Evolutionary conservation across 64 coral and sea anemone species (phyloP).

Genomic region (Dendrophyllia cribrosa): DNA sequence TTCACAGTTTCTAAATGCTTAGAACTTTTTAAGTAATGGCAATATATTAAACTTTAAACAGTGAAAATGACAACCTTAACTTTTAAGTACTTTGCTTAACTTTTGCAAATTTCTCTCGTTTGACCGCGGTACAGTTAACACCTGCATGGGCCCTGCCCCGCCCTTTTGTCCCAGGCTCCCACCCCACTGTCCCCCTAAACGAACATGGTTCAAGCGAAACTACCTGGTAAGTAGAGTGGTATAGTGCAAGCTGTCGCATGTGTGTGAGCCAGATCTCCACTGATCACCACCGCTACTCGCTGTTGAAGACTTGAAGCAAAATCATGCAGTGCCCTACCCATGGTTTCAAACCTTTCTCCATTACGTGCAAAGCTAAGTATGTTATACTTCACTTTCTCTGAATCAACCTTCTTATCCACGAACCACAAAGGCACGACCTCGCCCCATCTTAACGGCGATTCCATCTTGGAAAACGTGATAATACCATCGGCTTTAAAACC

Average conservation of each 20-base stretch:
- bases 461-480: constrained; percentile 47
- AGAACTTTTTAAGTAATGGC: too few relatives aligned
- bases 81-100: too few relatives aligned
- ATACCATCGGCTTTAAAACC: constrained; percentile 64
- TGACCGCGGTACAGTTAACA: too few relatives aligned
- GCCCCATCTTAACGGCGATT: constrained; percentile 80
- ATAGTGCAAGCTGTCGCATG: constrained; percentile 57
- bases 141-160: too few relatives aligned
- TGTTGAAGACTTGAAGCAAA: constrained; percentile 62
- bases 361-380: constrained; percentile 11
- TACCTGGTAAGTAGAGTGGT: constrained; percentile 83
- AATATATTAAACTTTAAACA: too few relatives aligned
- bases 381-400: constrained; percentile 65
- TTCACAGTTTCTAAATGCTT: too few relatives aligned
- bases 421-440: constrained; percentile 89
- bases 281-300: constrained; percentile 75
- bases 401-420: constrained; percentile 65
- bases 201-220: too few relatives aligned
- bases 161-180: too few relatives aligned
- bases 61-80: too few relatives aligned
- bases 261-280: constrained; percentile 76
- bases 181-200: too few relatives aligned
- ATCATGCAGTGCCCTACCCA: constrained; percentile 45
- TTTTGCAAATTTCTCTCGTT: too few relatives aligned
- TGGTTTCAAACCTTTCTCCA: not conserved